Evolutionary conservation across 2,113 vertebrate species (phyloP), one percentile per base, ranked within the genome.

Genomic region (Procavia capensis): DNA sequence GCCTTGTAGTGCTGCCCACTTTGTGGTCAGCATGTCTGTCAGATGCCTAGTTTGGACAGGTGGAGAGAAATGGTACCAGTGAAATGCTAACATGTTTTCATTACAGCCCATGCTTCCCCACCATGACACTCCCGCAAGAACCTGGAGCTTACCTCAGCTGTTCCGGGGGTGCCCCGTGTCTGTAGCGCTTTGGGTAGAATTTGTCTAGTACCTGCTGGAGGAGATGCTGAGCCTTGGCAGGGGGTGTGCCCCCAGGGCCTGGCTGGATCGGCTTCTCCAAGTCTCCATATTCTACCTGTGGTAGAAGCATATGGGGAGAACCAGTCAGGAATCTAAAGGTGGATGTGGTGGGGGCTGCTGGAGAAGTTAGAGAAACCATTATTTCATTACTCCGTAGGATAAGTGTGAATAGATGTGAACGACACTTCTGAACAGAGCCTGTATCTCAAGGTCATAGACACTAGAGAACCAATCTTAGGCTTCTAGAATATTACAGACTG

Each of bases 281-380:
- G 97, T 99, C 99, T 74, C 99, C 99, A 76, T 99, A 99, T 91
- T 99, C 99, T 93, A 99, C 99, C 99, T 99, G 96, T n/a, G 61
- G 31, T 17, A 66, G 93, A 96, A 90, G 88, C 83, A 96, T 24
- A 50, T 0, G 50, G 57, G 57, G 57, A 66, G 63, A 4, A 59
- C 13, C 5, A 75, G 43, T 92, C 43, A 79, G 14, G 66, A 70
- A 50, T 74, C 25, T n/a, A 54, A n/a, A 61, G 5, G 29, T 75
- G 27, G 22, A 86, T 86, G 66, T 57, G 29, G 7, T 64, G 36
- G 5, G 22, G 27, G 59, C 66, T 61, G n/a, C 9, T 54, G 4
- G 64, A 82, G 41, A 86, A 64, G 79, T 43, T 54, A 76, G 66
- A 43, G 34, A 72, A 74, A 50, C 19, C 64, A 72, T 78, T 27